phyloP scores from a whole-genome alignment of 2,797 vertebrate species.

The Tangara arthus region DNA sequence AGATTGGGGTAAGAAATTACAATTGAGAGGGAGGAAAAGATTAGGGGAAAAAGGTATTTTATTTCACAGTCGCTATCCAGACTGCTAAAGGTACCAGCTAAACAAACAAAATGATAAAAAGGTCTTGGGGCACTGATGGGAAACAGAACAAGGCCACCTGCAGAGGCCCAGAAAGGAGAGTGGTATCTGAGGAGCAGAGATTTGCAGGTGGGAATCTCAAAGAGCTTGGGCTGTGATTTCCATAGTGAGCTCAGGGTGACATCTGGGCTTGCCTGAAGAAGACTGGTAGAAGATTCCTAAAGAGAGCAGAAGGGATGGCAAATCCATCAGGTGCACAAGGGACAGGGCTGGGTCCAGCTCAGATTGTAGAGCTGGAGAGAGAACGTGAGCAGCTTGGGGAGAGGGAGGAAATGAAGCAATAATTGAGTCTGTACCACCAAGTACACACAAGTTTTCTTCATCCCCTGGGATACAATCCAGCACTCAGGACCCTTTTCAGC shows the following conservation, averaged over 20 bases:
- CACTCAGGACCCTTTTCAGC: neutral
- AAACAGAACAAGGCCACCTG: neutral
- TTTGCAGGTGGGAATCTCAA: neutral
- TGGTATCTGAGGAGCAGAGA: neutral
- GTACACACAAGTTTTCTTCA: neutral
- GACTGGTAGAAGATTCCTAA: neutral
- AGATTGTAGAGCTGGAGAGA: neutral
- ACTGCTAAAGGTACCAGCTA: neutral
- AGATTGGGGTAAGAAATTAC: neutral
- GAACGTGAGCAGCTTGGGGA: neutral
- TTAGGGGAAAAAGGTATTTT: neutral
- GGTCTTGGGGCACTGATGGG: neutral
- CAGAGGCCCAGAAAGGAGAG: neutral
- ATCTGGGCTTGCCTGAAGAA: neutral
- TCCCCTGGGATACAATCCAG: neutral
- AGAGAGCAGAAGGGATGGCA: neutral
- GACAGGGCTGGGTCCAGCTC: neutral
- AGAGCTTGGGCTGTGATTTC: neutral
- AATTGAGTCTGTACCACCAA: neutral
- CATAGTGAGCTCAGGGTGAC: neutral
- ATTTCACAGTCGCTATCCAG: neutral
- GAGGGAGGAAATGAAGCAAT: neutral
- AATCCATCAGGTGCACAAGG: neutral
- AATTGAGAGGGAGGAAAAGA: neutral
- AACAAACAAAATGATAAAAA: neutral